Percentiles rank a stretch among this genome's conserved stretches.
These are phyloP conservation scores for Oncorhynchus nerka DNA, from an alignment of 2,113 vertebrate genomes.

Conservation along the genomic window DNA sequence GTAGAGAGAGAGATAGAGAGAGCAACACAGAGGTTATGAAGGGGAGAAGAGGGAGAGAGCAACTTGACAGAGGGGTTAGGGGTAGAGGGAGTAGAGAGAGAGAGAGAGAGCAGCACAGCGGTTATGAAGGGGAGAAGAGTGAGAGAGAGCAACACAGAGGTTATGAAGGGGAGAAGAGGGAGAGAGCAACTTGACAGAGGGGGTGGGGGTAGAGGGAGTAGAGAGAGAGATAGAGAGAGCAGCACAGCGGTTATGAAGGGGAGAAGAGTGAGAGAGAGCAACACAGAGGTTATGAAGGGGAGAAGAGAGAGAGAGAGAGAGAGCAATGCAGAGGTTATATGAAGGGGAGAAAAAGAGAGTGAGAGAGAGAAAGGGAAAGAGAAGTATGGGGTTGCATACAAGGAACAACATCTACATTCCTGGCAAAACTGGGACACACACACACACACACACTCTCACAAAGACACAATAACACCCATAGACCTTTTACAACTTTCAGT, in stretches of 20 bases:
- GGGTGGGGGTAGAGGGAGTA: too few relatives aligned
- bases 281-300: too few relatives aligned
- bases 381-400: constrained; percentile 63
- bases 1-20: constrained; percentile 32
- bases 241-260: neutral
- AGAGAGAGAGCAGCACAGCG: too few relatives aligned
- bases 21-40: neutral
- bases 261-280: constrained; percentile 14
- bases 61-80: neutral
- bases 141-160: constrained; percentile 1
- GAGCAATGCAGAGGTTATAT: neutral
- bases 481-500: too few relatives aligned
- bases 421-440: constrained; percentile 30
- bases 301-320: constrained; percentile 13
- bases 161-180: constrained; percentile 1
- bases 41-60: constrained; percentile 11
- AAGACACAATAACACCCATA: neutral
- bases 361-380: constrained; percentile 31
- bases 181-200: constrained; percentile 7
- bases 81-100: too few relatives aligned
- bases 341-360: constrained; percentile 2
- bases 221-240: too few relatives aligned
- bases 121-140: too few relatives aligned
- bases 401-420: constrained; percentile 73
- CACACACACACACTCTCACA: constrained; percentile 12